Evolutionary conservation across 2,797 vertebrate genomes (phyloP).

Genomic region (Gadopsis marmoratus): DNA sequence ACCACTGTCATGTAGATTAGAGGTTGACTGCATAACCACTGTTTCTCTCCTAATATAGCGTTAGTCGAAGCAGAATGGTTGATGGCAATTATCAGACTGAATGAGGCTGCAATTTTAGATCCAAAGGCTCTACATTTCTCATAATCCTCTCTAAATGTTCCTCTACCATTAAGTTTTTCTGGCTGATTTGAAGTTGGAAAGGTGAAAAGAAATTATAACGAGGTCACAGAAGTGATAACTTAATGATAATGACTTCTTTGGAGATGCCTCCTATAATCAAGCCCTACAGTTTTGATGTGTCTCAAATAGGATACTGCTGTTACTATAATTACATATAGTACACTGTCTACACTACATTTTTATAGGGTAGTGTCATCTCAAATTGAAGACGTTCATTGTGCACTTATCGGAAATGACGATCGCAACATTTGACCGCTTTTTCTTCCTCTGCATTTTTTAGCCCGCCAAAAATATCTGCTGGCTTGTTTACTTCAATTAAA

Average conservation of each 20-base stretch:
- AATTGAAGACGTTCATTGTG: too few relatives aligned
- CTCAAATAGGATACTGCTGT: too few relatives aligned
- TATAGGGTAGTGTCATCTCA: too few relatives aligned
- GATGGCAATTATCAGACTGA: constrained; percentile 68
- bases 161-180: constrained; percentile 30
- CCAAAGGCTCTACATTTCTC: constrained; percentile 47
- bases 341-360: too few relatives aligned
- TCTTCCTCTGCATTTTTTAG: too few relatives aligned
- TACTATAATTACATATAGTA: too few relatives aligned
- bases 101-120: constrained; percentile 61
- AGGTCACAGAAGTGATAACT: constrained; percentile 56
- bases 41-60: constrained; percentile 28
- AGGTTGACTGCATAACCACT: constrained; percentile 29
- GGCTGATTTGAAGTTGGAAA: constrained; percentile 68
- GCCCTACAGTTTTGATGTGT: neutral
- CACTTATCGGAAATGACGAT: too few relatives aligned
- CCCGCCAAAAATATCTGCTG: too few relatives aligned
- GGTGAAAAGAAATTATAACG: constrained; percentile 61
- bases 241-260: constrained; percentile 23
- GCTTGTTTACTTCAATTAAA: too few relatives aligned
- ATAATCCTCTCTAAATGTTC: constrained; percentile 69
- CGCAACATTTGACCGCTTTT: too few relatives aligned
- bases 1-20: neutral
- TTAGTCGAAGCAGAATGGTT: constrained; percentile 36
- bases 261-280: constrained; percentile 19